Evolutionary conservation across 2,113 vertebrate genomes (phyloP).

Genomic region (Esox niger): DNA sequence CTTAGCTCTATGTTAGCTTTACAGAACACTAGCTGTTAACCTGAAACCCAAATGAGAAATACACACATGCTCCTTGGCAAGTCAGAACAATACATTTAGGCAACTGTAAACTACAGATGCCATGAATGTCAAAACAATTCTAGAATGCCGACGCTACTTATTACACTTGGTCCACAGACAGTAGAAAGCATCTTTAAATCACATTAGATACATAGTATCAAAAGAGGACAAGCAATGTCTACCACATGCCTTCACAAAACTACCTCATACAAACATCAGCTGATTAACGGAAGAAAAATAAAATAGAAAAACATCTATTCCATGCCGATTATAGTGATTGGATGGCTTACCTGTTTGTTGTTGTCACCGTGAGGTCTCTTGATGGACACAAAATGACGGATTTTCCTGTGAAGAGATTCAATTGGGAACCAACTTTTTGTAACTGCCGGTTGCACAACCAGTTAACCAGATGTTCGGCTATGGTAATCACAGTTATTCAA

Average conservation of each 20-base stretch:
- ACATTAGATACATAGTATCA: no score
- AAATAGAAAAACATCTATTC: no score
- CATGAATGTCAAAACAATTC: not conserved
- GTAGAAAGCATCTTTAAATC: no score
- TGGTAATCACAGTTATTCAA: no score
- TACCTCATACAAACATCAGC: slow-evolving; percentile 16
- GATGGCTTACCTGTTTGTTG: slow-evolving; percentile 84
- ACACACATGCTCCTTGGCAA: slow-evolving; percentile 41
- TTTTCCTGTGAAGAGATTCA: slow-evolving; percentile 80
- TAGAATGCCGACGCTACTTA: not conserved
- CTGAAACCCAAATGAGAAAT: slow-evolving; percentile 47
- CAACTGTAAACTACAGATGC: not conserved
- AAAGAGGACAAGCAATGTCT: no score
- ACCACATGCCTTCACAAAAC: not conserved
- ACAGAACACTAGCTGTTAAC: slow-evolving; percentile 53
- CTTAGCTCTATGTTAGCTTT: slow-evolving; percentile 60
- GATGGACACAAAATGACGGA: slow-evolving; percentile 93
- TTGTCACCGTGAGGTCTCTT: slow-evolving; percentile 88
- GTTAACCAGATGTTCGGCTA: no score
- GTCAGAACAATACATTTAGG: not conserved
- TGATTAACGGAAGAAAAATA: not conserved
- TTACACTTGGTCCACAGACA: no score
- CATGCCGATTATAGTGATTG: not conserved
- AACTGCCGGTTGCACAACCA: not conserved
- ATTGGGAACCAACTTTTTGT: not conserved